Evolutionary conservation across 2,113 vertebrate genomes (phyloP), one percentile per base, ranked within the genome.

Genomic region (Willisornis vidua): DNA sequence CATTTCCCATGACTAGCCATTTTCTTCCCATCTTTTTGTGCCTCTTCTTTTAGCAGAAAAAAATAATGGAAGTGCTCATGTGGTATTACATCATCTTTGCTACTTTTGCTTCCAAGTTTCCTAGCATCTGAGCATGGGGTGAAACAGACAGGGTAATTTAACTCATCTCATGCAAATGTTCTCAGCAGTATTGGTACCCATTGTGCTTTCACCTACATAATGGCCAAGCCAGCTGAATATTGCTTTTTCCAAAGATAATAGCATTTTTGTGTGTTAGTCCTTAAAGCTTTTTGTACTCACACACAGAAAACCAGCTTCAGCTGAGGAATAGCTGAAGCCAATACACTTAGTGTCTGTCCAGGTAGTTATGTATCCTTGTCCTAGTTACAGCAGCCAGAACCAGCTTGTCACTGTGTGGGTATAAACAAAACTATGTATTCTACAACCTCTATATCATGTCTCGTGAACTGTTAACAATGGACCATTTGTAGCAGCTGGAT

Each of bases 181-280:
- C 81, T 96, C 41, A 1, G 59, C 52, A 54, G 49, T 85, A 84
- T 54, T 26, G 58, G 31, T 79, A 76, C 54, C 72, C 74, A 49
- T 82, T 2, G 6, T 79, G 74, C 84, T 94, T 95, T 89, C 71
- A 95, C 84, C 87, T 82, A 75, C 54, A 59, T 80, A 95, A 93
- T 15, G 25, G 58, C 71, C 77, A 89, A 94, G 57, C 28, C 57
- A 65, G 61, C 43, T 90, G 76, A 89, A 91, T 91, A 85, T 63
- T 81, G 52, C 61, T 90, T 93, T 95, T 90, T 23, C 65, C 63
- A 73, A 79, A 89, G 46, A 80, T 92, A 95, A 97, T 45, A 81
- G 86, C 80, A 75, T 81, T 94, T 94, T 88, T 68, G 85, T 93
- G 83, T 68, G 77, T 84, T 88, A 76, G n/a, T 94, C 55, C 79